Percentiles rank a stretch among this genome's conserved stretches.
These are phyloP conservation scores for Montipora efflorescens DNA, from an alignment of 64 coral and sea anemone species.

Conservation along the genomic window DNA sequence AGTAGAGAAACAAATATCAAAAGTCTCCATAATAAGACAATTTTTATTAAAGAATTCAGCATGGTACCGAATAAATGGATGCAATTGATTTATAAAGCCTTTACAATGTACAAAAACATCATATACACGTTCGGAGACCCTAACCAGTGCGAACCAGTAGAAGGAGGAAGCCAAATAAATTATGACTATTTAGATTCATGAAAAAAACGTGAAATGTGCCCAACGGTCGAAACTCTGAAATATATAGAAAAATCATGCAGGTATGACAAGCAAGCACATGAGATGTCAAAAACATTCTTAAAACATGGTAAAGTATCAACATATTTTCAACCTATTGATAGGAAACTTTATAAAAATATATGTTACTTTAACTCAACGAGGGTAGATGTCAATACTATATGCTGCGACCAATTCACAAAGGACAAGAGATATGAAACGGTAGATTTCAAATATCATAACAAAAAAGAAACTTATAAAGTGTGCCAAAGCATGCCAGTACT, in stretches of 20 bases:
- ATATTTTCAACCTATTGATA: slow-evolving; percentile 22
- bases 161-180: neutral
- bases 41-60: neutral
- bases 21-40: neutral
- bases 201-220: slow-evolving; percentile 1
- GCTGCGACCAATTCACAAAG: slow-evolving; percentile 13
- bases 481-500: slow-evolving; percentile 30
- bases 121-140: neutral
- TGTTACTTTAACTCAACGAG: slow-evolving; percentile 48
- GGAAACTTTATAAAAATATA: slow-evolving; percentile 6
- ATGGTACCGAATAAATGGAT: neutral
- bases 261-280: slow-evolving; percentile 17
- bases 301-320: slow-evolving; percentile 33
- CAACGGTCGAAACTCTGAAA: neutral
- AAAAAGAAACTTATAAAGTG: slow-evolving; percentile 15
- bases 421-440: slow-evolving; percentile 16
- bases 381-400: neutral
- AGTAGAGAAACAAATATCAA: neutral
- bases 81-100: neutral
- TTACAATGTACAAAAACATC: neutral
- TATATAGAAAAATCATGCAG: slow-evolving; percentile 28
- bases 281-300: neutral
- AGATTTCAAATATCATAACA: slow-evolving; percentile 22
- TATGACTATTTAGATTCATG: neutral
- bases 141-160: slow-evolving; percentile 23